phyloP scores from a whole-genome alignment of 2,888 invertebrate species.

The Eristalis intricaria region DNA sequence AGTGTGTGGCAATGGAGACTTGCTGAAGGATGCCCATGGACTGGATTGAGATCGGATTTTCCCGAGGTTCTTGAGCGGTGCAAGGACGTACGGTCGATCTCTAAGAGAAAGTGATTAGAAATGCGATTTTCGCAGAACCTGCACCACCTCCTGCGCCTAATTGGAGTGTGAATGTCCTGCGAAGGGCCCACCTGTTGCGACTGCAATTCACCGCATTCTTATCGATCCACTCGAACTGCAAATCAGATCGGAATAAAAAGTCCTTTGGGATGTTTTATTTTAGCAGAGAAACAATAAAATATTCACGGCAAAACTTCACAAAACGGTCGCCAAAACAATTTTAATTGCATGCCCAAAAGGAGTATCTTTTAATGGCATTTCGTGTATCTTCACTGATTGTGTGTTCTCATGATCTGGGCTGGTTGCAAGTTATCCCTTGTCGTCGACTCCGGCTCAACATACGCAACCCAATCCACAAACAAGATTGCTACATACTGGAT shows the following conservation, averaged over 20 bases:
- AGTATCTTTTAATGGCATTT: conserved; percentile 57
- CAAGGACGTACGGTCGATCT: too few relatives aligned
- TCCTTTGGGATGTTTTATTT: background rate
- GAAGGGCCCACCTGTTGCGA: background rate
- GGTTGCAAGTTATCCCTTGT: conserved; percentile 19
- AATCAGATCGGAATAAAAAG: background rate
- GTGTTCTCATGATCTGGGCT: conserved; percentile 53
- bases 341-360: conserved; percentile 67
- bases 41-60: too few relatives aligned
- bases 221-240: background rate
- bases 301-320: conserved; percentile 26
- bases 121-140: too few relatives aligned
- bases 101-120: too few relatives aligned
- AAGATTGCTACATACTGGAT: conserved; percentile 59
- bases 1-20: background rate
- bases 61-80: too few relatives aligned
- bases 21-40: background rate
- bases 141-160: background rate
- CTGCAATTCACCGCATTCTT: too few relatives aligned
- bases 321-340: conserved; percentile 44
- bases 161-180: background rate
- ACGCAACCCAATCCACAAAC: conserved; percentile 36
- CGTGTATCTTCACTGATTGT: conserved; percentile 54
- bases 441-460: conserved; percentile 20
- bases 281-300: conserved; percentile 13